phyloP scores from a whole-genome alignment of 2,113 vertebrate species.

The Columbina picui region DNA sequence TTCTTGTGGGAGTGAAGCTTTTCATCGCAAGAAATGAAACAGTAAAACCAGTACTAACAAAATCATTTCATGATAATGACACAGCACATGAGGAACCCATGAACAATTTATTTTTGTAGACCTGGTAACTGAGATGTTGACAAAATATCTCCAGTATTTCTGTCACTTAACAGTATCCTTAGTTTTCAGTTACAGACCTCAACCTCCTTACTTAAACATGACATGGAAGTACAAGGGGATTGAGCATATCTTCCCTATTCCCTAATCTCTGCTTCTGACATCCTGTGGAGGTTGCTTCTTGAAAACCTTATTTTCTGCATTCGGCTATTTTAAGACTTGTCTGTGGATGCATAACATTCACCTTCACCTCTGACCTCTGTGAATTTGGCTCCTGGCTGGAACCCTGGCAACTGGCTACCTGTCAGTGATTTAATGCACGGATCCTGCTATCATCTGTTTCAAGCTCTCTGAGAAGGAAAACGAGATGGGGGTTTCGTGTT shows the following conservation, averaged over 20 bases:
- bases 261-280: background rate
- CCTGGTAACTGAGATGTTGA: background rate
- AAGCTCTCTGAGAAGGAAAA: slow-evolving; percentile 4
- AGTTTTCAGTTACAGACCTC: background rate
- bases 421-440: background rate
- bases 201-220: background rate
- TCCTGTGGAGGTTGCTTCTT: background rate
- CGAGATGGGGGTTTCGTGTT: background rate
- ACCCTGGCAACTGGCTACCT: background rate
- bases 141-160: background rate
- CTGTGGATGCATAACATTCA: background rate
- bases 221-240: background rate
- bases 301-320: background rate
- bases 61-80: background rate
- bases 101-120: background rate
- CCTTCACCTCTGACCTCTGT: background rate
- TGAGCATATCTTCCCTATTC: background rate
- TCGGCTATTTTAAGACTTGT: background rate
- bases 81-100: background rate
- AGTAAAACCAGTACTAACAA: background rate
- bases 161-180: background rate
- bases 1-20: background rate
- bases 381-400: background rate
- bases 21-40: background rate
- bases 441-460: background rate